Base-by-base conservation (phyloP, 2,797 vertebrate genomes). In the Falco peregrinus region DNA sequence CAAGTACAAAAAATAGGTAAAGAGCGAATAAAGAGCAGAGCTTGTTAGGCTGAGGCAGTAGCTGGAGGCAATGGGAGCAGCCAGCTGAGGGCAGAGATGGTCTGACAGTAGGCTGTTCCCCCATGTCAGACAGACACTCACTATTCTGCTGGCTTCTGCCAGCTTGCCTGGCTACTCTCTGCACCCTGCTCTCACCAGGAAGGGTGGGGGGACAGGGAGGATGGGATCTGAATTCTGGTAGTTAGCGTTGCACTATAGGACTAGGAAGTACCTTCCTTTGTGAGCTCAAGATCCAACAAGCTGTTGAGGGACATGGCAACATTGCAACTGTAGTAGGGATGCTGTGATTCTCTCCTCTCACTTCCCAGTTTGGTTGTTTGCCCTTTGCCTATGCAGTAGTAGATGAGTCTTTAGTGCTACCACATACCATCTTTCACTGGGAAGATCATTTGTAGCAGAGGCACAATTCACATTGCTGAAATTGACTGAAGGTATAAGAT, bases 301-400 rank as follows among this genome's bases (percentile, higher is more conserved):
- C 16, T 89, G 33, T 20, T 68, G 57, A 53, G 59, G 80, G 56
- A 60, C 12, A 43, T 11, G 50, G 37, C 64, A 80, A 64, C 21
- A 2, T 3, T 68, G 53, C 1, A 4, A 3, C 39, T 1, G 0
- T 21, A 21, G 53, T 16, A 28, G 51, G 8, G 3, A 26, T 79
- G 61, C 18, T 82, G 39, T 43, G 16, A 3, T 43, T 57, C 14
- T 69, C 14, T 57, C 21, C n/a, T 22, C 64, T 73, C 22, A 39
- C 39, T 56, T 47, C 69, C 41, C n/a, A 1, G 0, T 78, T 29
- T 68, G 45, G 13, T 73, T 26, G 3, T 35, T 28, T 80, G 28
- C 48, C 41, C 18, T 25, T 75, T 70, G 33, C 39, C 43, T 47
- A 1, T 28, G 18, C 21, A 8, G 8, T 1, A 11, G 1, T 22